Percentiles rank a stretch among this genome's conserved stretches.
phyloP scores from a whole-genome alignment of 2,797 vertebrate genomes.

The Pipistrellus pipistrellus region DNA sequence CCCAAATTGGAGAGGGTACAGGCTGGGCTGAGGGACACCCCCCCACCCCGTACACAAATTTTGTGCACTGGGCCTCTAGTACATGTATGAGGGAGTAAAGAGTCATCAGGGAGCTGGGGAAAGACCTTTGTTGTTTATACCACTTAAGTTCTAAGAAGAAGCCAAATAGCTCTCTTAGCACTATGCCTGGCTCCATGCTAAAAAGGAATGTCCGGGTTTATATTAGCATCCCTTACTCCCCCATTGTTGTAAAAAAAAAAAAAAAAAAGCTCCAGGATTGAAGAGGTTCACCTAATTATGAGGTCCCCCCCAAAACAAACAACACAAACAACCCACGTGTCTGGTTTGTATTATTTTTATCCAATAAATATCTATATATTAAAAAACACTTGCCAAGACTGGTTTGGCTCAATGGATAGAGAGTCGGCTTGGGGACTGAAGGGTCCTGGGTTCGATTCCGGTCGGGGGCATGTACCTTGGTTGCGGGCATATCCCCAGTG shows the following conservation, averaged over 20 bases:
- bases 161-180: constrained; percentile 27
- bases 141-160: constrained; percentile 17
- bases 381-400: no score
- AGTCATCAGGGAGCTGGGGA: neutral
- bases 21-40: no score
- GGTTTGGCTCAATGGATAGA: no score
- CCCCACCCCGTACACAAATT: no score
- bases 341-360: constrained; percentile 13
- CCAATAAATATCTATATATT: constrained; percentile 7
- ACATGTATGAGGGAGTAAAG: neutral
- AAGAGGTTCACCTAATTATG: constrained; percentile 22
- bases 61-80: no score
- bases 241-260: neutral
- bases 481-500: no score
- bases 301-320: neutral
- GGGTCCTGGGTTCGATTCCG: no score
- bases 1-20: no score
- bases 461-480: no score
- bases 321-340: neutral
- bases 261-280: neutral
- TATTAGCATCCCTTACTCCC: neutral
- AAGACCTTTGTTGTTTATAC: neutral
- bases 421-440: no score
- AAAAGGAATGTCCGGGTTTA: constrained; percentile 4
- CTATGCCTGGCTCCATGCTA: neutral